These are phyloP conservation scores for Lypha dubia DNA, from an alignment of 2,888 invertebrate genomes.

Conservation along the genomic window DNA sequence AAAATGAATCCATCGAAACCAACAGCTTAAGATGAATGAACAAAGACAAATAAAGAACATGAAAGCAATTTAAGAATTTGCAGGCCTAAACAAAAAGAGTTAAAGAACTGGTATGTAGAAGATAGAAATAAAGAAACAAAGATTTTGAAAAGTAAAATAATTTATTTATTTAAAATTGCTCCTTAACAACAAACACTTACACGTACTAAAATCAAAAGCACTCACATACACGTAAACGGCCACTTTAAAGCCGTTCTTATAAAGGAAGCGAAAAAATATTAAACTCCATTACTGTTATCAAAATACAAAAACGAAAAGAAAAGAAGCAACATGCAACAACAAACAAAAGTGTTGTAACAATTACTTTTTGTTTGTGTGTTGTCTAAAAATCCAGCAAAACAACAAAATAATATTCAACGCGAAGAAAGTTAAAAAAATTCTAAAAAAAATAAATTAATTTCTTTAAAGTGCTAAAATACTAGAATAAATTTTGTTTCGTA, in stretches of 20 bases:
- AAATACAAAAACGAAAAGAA: slow-evolving; percentile 11
- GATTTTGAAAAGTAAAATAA: slow-evolving; percentile 23
- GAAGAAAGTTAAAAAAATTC: not conserved
- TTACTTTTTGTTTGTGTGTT: not conserved
- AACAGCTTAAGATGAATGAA: not conserved
- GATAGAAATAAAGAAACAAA: slow-evolving; percentile 20
- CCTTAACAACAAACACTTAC: slow-evolving; percentile 10
- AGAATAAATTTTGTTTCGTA: not conserved
- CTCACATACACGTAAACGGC: not conserved
- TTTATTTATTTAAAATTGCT: slow-evolving; percentile 26
- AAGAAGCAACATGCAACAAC: not conserved
- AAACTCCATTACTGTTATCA: slow-evolving; percentile 24
- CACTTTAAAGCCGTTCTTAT: not conserved
- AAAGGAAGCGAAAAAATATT: slow-evolving; percentile 44
- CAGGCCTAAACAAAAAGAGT: not conserved
- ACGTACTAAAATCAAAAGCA: not conserved
- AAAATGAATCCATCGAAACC: not conserved
- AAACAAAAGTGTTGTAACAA: slow-evolving; percentile 11
- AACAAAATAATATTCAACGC: slow-evolving; percentile 6
- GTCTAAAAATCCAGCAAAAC: not conserved
- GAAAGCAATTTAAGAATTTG: not conserved
- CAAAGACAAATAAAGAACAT: not conserved
- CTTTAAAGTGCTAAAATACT: slow-evolving; percentile 15
- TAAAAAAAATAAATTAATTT: not conserved
- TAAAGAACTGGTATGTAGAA: not conserved